Evolutionary conservation across 1,140 invertebrate species (phyloP).

Genomic region (Ostrea denselamellosa): DNA sequence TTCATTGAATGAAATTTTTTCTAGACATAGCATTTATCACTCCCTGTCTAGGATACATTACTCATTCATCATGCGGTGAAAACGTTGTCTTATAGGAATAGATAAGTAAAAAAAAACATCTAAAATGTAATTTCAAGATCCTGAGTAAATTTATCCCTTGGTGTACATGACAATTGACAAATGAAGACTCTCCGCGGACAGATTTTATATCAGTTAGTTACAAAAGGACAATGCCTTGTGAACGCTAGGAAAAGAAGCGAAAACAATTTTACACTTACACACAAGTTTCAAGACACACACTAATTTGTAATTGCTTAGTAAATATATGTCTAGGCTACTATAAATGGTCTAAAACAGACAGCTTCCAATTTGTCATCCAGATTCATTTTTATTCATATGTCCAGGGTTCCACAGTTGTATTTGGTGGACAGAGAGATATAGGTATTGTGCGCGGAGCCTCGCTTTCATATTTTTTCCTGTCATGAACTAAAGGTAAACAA

Average conservation of each 20-base stretch:
- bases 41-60: not conserved
- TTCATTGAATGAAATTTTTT: conserved; percentile 3
- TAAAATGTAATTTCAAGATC: conserved; percentile 17
- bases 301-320: no score
- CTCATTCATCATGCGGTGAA: conserved; percentile 2
- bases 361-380: not conserved
- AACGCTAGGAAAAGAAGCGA: not conserved
- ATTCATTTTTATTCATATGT: not conserved
- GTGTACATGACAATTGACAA: conserved; percentile 13
- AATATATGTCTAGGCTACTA: no score
- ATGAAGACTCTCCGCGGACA: not conserved
- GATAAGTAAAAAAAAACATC: not conserved
- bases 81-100: not conserved
- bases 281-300: not conserved
- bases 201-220: not conserved
- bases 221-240: not conserved
- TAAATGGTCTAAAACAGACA: not conserved
- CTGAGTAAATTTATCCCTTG: not conserved
- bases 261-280: not conserved
- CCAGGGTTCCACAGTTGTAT: not conserved
- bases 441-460: not conserved
- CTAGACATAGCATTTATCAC: not conserved
- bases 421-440: not conserved
- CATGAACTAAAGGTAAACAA: not conserved
- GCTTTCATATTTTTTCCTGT: not conserved